Base-by-base conservation (phyloP, 2,888 invertebrate genomes). In the Hirtodrosophila histrioides region DNA sequence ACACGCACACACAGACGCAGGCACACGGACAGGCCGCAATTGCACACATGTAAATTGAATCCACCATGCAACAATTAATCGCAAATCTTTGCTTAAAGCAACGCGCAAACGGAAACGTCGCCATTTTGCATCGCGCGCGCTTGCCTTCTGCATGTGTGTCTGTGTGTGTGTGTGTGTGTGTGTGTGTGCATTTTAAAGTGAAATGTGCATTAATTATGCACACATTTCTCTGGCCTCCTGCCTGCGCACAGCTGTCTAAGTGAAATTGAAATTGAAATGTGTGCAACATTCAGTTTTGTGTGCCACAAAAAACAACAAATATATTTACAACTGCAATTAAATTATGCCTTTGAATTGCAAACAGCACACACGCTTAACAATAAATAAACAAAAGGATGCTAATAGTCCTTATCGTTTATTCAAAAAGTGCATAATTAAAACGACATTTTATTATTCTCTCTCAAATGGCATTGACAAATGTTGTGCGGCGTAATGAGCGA, bases 41-140 rank as follows among this genome's bases (percentile, higher is more conserved):
- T 48, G 48, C 56, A 65, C 43, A 55, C 50, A 67, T 69, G 69
- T 71, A 78, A 80, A 87, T 83, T 88, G 80, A 81, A 88, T 83
- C 50, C 80, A 68, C 79, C 70, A 73, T 81, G 88, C 89, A 88
- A 88, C 89, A 89, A 89, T 89, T 89, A 89, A 89, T 89, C 80
- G 77, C 84, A 88, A 89, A 88, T 88, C 89, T 88, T 86, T 81
- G 86, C 82, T 82, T 75, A 50, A 78, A 75, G 75, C 82, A 75
- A 70, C 64, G 70, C 54, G 62, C 53, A 62, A 79, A 67, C 64
- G 69, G 61, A 67, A 56, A 46, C 69, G 62, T 66, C 78, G 80
- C 78, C 80, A 84, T 86, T 74, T 77, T 78, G 62, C 45, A 45
- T 55, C 37, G 31, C 17, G 46, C 31, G 17, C 37, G 23, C 36